Evolutionary conservation across 1,140 invertebrate genomes (phyloP).

Genomic region (Drosophila bocqueti): DNA sequence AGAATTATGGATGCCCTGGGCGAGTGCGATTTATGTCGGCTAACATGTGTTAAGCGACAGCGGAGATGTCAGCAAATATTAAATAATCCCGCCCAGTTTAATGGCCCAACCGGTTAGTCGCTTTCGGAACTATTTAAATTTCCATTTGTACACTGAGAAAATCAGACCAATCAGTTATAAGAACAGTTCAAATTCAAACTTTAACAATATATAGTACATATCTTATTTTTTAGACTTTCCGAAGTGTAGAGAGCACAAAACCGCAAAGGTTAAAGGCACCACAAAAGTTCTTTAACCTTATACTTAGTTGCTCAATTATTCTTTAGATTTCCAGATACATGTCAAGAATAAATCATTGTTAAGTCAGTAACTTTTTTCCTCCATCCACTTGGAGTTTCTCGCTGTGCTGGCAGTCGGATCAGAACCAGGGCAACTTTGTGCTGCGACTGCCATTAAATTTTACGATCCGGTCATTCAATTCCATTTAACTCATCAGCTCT

Average conservation of each 20-base stretch:
- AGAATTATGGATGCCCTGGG: conserved; percentile 42
- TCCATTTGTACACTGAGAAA: conserved; percentile 5
- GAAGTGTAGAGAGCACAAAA: background rate
- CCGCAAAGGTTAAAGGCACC: background rate
- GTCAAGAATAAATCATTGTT: conserved; percentile 7
- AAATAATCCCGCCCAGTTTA: conserved; percentile 37
- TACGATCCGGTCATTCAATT: conserved; percentile 26
- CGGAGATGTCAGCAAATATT: conserved; percentile 41
- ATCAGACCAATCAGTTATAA: background rate
- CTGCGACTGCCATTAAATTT: conserved; percentile 36
- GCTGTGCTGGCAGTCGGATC: conserved; percentile 24
- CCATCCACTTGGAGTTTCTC: background rate
- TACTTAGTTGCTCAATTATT: background rate
- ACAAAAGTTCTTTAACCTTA: conserved; percentile 4
- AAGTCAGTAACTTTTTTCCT: conserved; percentile 4
- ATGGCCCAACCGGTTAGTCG: conserved; percentile 45
- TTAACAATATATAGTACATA: background rate
- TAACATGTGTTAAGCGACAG: conserved; percentile 48
- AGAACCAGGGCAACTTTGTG: conserved; percentile 35
- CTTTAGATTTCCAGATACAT: background rate
- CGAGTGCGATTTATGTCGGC: conserved; percentile 40
- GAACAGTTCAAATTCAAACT: no score
- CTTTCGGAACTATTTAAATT: conserved; percentile 10
- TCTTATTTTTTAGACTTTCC: background rate
- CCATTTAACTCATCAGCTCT: conserved; percentile 28